Base-by-base conservation (phyloP, 2,113 vertebrate genomes). In the Plecotus auritus region DNA sequence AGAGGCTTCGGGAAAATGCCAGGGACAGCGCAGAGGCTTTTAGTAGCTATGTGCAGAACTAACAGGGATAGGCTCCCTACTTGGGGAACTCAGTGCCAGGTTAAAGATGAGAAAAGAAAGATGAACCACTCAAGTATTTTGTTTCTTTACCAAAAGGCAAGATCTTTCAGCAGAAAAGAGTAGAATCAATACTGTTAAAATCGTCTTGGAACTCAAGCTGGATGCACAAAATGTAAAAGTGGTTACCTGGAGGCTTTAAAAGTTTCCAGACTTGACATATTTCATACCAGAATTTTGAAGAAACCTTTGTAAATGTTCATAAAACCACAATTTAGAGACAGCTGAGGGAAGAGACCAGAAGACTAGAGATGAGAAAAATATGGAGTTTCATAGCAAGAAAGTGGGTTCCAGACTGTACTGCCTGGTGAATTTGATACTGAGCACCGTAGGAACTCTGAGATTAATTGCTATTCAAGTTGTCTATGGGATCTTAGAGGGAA, bases 141-240 rank as follows among this genome's bases (percentile, higher is more conserved):
- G 73, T 73, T 64, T 94, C 67, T 91, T 91, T 59, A 70, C 88
- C 64, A 82, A 88, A 89, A 86, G 78, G 30, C 37, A 64, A 66
- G 42, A 7, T 64, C 61, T 92, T 97, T 78, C 59, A 35, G 35
- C 28, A 77, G 72, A 49, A 87, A 40, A 92, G 37, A 93, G 81
- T 20, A 67, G 61, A 90, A 96, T 94, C 42, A 28, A 90, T 95
- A 72, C 66, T 82, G 51, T 82, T 73, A 78, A 86, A 96, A 80
- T 82, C 64, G 45, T 85, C 83, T 93, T 49, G 70, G 85, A 74
- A 85, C 42, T 90, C 72, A 22, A 47, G 14, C 26, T 40, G 28
- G 42, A 67, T 67, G 85, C 85, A 88, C 88, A 77, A 86, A 93
- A 88, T 56, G 47, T 87, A 72, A 90, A 72, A 90, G 40, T 73